Evolutionary conservation across 2,797 vertebrate species (phyloP).

Genomic region (Pangasius larnaudii): DNA sequence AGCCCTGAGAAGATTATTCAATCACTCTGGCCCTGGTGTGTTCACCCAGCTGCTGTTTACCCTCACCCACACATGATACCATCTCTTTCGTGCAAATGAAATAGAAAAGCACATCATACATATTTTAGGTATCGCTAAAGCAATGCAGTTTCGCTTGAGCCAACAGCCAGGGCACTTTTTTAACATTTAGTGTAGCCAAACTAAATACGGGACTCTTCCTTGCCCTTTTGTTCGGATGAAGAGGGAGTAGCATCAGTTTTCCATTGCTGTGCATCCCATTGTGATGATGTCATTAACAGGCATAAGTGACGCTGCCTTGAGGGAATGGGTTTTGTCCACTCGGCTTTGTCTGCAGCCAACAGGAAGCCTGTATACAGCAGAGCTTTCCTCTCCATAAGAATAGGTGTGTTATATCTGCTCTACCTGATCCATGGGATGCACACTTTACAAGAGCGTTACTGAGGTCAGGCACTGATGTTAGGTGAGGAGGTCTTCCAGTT

Average conservation of each 20-base stretch:
- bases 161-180: background rate
- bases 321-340: conserved; percentile 22
- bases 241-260: conserved; percentile 46
- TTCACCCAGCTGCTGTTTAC: conserved; percentile 17
- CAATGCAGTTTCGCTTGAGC: background rate
- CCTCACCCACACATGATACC: background rate
- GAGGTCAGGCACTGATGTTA: background rate
- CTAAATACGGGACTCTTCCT: background rate
- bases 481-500: too few relatives aligned
- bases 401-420: conserved; percentile 13
- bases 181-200: background rate
- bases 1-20: conserved; percentile 13
- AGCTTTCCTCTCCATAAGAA: background rate
- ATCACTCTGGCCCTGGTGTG: background rate
- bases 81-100: background rate
- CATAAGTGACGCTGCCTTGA: conserved; percentile 30
- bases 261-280: conserved; percentile 13
- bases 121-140: background rate
- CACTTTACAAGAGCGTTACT: background rate
- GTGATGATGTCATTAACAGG: conserved; percentile 23
- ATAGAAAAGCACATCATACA: background rate
- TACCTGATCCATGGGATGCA: background rate
- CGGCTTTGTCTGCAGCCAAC: background rate
- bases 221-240: conserved; percentile 31
- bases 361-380: conserved; percentile 14